Conservation (phyloP, 2,113 vertebrate genomes). For the Periophthalmus modestus region DNA sequence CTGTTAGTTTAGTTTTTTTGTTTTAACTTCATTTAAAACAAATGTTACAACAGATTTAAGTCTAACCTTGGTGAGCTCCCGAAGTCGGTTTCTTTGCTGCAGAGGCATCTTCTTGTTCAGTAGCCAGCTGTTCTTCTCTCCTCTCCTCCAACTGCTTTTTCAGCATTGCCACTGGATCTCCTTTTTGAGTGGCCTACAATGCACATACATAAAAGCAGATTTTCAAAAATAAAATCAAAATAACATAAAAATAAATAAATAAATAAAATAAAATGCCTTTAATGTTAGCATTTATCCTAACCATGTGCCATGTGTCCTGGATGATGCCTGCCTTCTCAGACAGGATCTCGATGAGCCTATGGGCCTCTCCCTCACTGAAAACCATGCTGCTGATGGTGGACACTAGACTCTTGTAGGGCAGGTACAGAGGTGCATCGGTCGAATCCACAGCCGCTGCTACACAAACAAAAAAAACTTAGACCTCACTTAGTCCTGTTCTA, state of each 20-base stretch:
- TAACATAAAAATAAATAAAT: too few relatives aligned
- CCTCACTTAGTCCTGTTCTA: too few relatives aligned
- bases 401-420: conserved; percentile 88
- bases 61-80: conserved; percentile 88
- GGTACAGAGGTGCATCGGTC: conserved; percentile 78
- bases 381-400: conserved; percentile 87
- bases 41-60: background rate
- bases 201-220: background rate
- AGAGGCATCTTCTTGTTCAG: conserved; percentile 84
- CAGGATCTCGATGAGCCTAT: conserved; percentile 90
- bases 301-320: conserved; percentile 92
- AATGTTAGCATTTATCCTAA: conserved; percentile 54
- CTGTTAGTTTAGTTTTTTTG: background rate
- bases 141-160: conserved; percentile 93
- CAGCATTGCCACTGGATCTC: conserved; percentile 85
- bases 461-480: background rate
- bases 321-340: conserved; percentile 85
- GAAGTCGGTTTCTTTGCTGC: conserved; percentile 83
- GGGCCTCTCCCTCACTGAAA: conserved; percentile 88
- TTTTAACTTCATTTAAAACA: background rate
- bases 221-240: background rate
- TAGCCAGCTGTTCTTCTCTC: conserved; percentile 85
- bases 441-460: conserved; percentile 59
- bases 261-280: background rate
- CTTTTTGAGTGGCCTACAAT: conserved; percentile 88